Base-by-base conservation (phyloP, 2,797 vertebrate species). In the Dendrocincla tyrannina region DNA sequence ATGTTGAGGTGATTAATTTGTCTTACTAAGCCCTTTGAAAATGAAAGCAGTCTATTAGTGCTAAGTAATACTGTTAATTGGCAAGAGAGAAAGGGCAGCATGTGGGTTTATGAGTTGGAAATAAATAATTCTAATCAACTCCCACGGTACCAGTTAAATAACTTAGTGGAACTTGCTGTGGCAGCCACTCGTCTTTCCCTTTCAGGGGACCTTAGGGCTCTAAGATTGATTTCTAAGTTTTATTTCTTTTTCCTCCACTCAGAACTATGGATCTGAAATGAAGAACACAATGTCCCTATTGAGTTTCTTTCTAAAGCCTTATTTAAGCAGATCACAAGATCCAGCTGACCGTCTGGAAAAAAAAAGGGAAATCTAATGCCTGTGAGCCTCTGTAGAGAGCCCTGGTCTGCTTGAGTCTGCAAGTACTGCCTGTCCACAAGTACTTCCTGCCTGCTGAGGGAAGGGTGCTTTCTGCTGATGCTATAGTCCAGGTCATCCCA, bases 31-130 rank as follows among this genome's bases (percentile, higher is more conserved):
- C 76, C 85, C 69, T 76, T 81, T 89, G 95, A 95, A 97, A 97
- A 96, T 94, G 89, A 97, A 96, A 96, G 79, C 82, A 91, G 58
- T 92, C 78, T 95, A 76, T 92, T 94, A 86, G 87, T 75, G 66
- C 85, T 89, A 96, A 96, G 93, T 85, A 96, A 88, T 94, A 72
- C 82, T 79, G 85, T 89, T 96, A 95, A 95, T 42, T 93, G 85
- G 73, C 79, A 78, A 73, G 82, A 75, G 50, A 47, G 56, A 58
- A 73, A 50, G 85, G 58, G 70, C 35, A 92, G 76, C 62, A 56
- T 72, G 33, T 73, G 73, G 52, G 39, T 66, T 93, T 91, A 58
- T 13, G 27, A 78, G 35, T 17, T 93, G 66, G 58, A 81, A 93
- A 78, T 46, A 64, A 95, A 49, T 60, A 27, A 67, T 77, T 95